phyloP scores from a whole-genome alignment of 1,140 invertebrate genomes.

The Xylocopa sonorina region DNA sequence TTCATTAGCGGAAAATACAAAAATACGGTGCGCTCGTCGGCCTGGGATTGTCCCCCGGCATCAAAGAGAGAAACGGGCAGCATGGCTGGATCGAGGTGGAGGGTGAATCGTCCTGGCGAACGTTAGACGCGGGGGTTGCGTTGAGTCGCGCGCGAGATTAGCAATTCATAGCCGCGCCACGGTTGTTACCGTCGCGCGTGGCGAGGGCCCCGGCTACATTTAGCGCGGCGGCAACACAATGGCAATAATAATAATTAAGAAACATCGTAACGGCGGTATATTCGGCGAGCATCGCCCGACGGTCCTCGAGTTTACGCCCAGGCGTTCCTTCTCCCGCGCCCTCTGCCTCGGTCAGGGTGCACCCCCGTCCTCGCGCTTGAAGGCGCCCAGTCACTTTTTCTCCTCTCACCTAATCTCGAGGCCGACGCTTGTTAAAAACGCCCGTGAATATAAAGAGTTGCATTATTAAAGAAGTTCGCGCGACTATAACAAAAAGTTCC shows the following conservation, averaged over 20 bases:
- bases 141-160: slow-evolving; percentile 76
- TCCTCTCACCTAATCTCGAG: slow-evolving; percentile 77
- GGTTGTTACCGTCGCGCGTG: slow-evolving; percentile 76
- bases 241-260: slow-evolving; percentile 83
- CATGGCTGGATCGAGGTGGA: no score
- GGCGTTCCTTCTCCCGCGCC: slow-evolving; percentile 37
- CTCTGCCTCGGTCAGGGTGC: slow-evolving; percentile 12
- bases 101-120: slow-evolving; percentile 33
- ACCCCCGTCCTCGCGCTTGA: slow-evolving; percentile 23
- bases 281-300: slow-evolving; percentile 68
- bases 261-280: slow-evolving; percentile 79
- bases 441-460: slow-evolving; percentile 82
- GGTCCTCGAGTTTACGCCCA: slow-evolving; percentile 57
- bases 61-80: slow-evolving; percentile 31
- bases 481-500: slow-evolving; percentile 80
- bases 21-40: slow-evolving; percentile 59
- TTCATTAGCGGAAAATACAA: slow-evolving; percentile 65
- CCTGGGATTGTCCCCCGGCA: slow-evolving; percentile 47
- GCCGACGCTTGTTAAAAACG: slow-evolving; percentile 80
- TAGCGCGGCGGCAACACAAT: slow-evolving; percentile 72
- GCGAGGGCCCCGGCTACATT: slow-evolving; percentile 67
- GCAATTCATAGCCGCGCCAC: slow-evolving; percentile 78
- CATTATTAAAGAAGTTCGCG: slow-evolving; percentile 82
- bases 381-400: slow-evolving; percentile 37
- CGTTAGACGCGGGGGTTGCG: slow-evolving; percentile 40